Base-by-base conservation (phyloP, 2,113 vertebrate genomes). In the Esox niger region DNA sequence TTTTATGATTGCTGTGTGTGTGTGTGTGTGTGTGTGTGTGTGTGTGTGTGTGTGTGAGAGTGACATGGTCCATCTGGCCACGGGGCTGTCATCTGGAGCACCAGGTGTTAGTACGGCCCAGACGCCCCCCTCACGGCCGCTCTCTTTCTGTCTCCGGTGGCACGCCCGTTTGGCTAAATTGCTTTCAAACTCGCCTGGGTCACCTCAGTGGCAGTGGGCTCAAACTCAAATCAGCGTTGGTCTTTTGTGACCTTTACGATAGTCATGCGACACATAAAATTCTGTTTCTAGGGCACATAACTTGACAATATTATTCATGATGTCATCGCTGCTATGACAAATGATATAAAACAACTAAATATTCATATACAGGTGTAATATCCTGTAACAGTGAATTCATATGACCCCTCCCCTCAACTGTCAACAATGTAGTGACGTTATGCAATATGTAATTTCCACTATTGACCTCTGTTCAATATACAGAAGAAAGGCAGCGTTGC, bases 81-180 rank as follows among this genome's bases (percentile, higher is more conserved):
- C 76, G 63, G 85, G 74, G 79, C 76, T 81, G 87, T 91, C 90
- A 92, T 91, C 90, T 91, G 90, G 88, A 89, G 86, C 82, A 82
- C 90, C 90, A 91, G 90, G 91, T 91, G 90, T 90, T 86, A 84
- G 72, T 21, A 80, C 79, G 80, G 77, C 78, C 75, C 82, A 76
- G 62, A 64, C 25, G 21, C 74, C 71, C 75, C 74, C 74, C 79
- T 64, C 29, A 59, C 81, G 62, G 70, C 76, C 66, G 55, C 79
- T 79, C 80, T 65, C 80, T 76, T 69, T 76, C 76, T n/a, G n/a
- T 80, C 71, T 82, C 66, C 72, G 30, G 62, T 82, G 82, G 84
- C 77, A 79, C 60, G 78, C 62, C 75, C 29, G 81, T 77, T 85
- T 84, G 80, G 79, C 79, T 77, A 79, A 80, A 85, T 73, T 71